A percentile compares a stretch with the other conserved stretches of the same genome.
Evolutionary conservation across 2,888 invertebrate species (phyloP).

Genomic region (Scaptomyza flava): DNA sequence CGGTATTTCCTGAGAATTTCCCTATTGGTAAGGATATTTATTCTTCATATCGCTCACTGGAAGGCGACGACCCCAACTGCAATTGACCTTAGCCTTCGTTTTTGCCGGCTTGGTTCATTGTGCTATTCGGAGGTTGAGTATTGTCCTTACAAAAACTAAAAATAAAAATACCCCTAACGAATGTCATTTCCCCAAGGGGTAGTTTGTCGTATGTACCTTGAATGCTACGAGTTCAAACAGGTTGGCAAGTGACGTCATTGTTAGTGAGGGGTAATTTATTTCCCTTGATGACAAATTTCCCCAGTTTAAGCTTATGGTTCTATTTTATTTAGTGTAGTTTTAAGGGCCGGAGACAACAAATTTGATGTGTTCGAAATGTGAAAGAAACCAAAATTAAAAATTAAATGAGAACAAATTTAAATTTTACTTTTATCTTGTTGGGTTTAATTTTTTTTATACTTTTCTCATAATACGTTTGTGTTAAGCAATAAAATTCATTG

Average conservation of each 20-base stretch:
- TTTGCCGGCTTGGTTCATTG: constrained; percentile 74
- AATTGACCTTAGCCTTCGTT: constrained; percentile 80
- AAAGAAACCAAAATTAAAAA: neutral
- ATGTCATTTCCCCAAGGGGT: constrained; percentile 27
- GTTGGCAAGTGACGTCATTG: constrained; percentile 68
- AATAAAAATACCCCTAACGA: constrained; percentile 20
- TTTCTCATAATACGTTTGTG: neutral
- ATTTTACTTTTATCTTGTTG: no score
- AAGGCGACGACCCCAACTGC: constrained; percentile 52
- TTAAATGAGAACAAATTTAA: neutral
- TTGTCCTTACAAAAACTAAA: constrained; percentile 18
- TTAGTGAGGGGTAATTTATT: constrained; percentile 24
- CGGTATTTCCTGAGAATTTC: constrained; percentile 41
- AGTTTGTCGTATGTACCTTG: constrained; percentile 14
- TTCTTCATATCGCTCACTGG: constrained; percentile 57
- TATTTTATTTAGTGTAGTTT: neutral
- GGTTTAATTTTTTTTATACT: no score
- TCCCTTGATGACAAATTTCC: neutral
- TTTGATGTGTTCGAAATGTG: no score
- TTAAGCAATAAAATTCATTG: neutral
- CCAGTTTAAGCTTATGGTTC: neutral
- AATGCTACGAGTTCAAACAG: constrained; percentile 52
- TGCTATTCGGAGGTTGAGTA: constrained; percentile 49
- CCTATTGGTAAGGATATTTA: constrained; percentile 39
- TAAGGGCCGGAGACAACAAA: neutral